These are phyloP conservation scores for Volucella zonaria DNA, from an alignment of 2,888 invertebrate species.

Conservation along the genomic window DNA sequence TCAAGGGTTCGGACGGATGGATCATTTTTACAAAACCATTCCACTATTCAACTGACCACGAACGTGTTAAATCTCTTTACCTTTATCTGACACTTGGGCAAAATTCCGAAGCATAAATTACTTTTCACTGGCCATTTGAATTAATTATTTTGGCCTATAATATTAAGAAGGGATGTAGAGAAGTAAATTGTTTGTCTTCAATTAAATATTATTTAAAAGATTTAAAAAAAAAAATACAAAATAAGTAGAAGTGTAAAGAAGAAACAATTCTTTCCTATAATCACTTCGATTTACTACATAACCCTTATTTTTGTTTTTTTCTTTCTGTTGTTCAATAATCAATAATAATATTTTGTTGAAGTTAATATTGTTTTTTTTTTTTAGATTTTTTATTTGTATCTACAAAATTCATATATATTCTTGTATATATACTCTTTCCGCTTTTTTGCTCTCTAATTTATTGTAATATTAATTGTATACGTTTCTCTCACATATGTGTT, in stretches of 20 bases:
- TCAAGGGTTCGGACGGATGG: no score
- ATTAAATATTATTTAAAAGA: conserved; percentile 9
- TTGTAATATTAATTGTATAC: conserved; percentile 73
- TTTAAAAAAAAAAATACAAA: conserved; percentile 22
- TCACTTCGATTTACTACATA: conserved; percentile 60
- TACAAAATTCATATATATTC: conserved; percentile 66
- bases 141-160: conserved; percentile 4
- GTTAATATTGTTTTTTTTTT: conserved; percentile 31
- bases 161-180: conserved; percentile 61
- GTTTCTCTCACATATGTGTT: conserved; percentile 73
- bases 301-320: conserved; percentile 3
- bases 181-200: conserved; percentile 48
- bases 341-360: conserved; percentile 63
- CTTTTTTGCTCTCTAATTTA: conserved; percentile 57
- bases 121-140: background rate
- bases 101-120: background rate
- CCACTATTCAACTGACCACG: no score
- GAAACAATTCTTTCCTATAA: conserved; percentile 61
- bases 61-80: no score
- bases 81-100: no score
- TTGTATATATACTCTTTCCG: conserved; percentile 33
- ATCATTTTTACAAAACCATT: no score
- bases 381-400: conserved; percentile 63
- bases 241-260: conserved; percentile 1
- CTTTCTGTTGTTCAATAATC: conserved; percentile 49